Base-by-base conservation (phyloP, 2,888 invertebrate genomes). In the Neuroscelio doddi region DNA sequence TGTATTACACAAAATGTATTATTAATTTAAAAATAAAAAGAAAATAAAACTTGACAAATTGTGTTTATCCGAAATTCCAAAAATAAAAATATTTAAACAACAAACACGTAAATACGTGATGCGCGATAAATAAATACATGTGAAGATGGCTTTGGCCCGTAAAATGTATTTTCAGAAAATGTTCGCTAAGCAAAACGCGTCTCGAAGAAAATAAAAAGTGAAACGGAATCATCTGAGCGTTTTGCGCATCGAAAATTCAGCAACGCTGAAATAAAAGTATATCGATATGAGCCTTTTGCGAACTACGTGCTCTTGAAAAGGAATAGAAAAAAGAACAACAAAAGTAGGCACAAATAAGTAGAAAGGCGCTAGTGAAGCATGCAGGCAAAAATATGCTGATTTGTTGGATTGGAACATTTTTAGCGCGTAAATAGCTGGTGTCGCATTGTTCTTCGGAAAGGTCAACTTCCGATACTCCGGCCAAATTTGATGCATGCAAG, bases 171-270 rank as follows among this genome's bases (percentile, higher is more conserved):
- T 39, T 39, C 39, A 17, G 8, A 17, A 39, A 39, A 15, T 39
- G 39, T 42, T 44, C 16, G 42, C 41, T 34, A 57, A 16, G 27
- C n/a, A 10, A 27, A 10, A 8, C 14, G 21, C 57, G 27, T 34
- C 49, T 45, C 38, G 38, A 30, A 26, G 45, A 10, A 24, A 45
- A 41, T 29, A 46, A 46, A 45, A 58, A 44, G 45, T 32, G 44
- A 42, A 58, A 58, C 39, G 58, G 44, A 51, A 58, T 58, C 45
- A 58, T 51, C 21, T 42, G 21, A 42, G 44, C 57, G 44, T 30
- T 57, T 49, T 46, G 50, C 34, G 27, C 51, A 42, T 45, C 45
- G 58, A 45, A 38, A 32, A 38, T 45, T 51, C 58, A 30, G n/a
- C 30, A 45, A 38, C 39, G 12, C 45, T 39, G 29, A 36, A 46